Conservation (phyloP, 2,888 invertebrate genomes). For the Melipona bicolor region DNA sequence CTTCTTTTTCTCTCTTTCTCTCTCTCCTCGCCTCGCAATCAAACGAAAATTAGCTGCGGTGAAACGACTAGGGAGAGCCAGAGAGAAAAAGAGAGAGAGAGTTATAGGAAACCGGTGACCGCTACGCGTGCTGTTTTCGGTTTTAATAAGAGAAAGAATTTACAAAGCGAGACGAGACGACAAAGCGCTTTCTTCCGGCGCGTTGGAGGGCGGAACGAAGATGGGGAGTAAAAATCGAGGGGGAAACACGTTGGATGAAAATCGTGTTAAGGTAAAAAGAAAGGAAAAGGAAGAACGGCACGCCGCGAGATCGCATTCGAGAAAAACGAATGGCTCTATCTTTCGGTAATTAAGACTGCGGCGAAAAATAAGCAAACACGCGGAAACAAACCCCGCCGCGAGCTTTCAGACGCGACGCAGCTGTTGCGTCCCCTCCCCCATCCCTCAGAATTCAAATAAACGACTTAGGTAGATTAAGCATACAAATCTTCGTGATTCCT, state of each 20-base stretch:
- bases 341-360: slow-evolving; percentile 80
- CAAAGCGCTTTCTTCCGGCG: neutral
- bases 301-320: slow-evolving; percentile 48
- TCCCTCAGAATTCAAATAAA: slow-evolving; percentile 76
- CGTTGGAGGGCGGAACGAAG: too few species aligned
- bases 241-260: slow-evolving; percentile 10
- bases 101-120: slow-evolving; percentile 23
- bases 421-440: slow-evolving; percentile 65
- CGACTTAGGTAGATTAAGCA: slow-evolving; percentile 77
- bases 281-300: slow-evolving; percentile 31
- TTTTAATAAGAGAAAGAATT: slow-evolving; percentile 58
- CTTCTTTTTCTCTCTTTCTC: too few species aligned
- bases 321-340: slow-evolving; percentile 80
- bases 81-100: slow-evolving; percentile 39
- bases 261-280: neutral
- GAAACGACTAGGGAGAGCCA: slow-evolving; percentile 9
- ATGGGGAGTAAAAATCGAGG: neutral
- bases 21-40: slow-evolving; percentile 66
- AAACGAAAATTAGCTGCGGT: slow-evolving; percentile 77
- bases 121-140: slow-evolving; percentile 38
- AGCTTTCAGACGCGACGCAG: slow-evolving; percentile 68
- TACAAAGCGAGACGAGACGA: slow-evolving; percentile 36
- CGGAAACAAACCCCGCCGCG: slow-evolving; percentile 43
- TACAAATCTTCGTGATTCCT: slow-evolving; percentile 68
- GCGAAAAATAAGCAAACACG: slow-evolving; percentile 74